Evolutionary conservation across 2,797 vertebrate species (phyloP), one percentile per base, ranked within the genome.

Genomic region (Periophthalmus magnuspinnatus): DNA sequence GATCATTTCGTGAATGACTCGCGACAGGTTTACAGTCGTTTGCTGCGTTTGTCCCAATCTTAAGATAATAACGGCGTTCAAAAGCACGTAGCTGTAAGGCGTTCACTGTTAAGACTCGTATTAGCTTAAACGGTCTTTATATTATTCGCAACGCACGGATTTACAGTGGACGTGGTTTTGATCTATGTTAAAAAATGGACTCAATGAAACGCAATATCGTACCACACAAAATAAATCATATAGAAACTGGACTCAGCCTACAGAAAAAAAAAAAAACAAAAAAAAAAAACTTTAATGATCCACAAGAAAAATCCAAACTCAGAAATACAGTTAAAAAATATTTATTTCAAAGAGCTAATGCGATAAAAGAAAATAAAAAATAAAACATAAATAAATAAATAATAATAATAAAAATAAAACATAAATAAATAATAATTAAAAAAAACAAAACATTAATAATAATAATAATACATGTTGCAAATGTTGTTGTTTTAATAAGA

Each of bases 21-120:
- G 0, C 69, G 76, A 83, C 78, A 80, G 69, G 63, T 79, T 70
- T 61, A 62, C 57, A 19, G 62, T 81, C 55, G 67, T 66, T 28
- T 22, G 17, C 33, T 1, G 19, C 33, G 13, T 41, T 22, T 5
- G 33, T 69, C 48, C 58, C 66, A 74, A 75, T 69, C 16, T 32
- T 47, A 59, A 52, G 17, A 48, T 2, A 1, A 47, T 72, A 33
- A 60, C 28, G n/a, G 47, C 58, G 21, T 55, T 8, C 0, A 0
- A 48, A 47, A 57, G 65, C 16, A n/a, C 16, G 33, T 55, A 34
- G 41, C 70, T 56, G 5, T 41, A 60, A 63, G 33, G 10, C 32
- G 50, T 63, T 68, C 0, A 67, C 64, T 32, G 6, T 57, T 38
- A 56, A 17, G 48, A 41, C 57, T 65, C 59, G 65, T 24, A 36